Evolutionary conservation across 1,140 invertebrate genomes (phyloP), one percentile per base, ranked within the genome.

Genomic region (Himalopsyche phryganea): DNA sequence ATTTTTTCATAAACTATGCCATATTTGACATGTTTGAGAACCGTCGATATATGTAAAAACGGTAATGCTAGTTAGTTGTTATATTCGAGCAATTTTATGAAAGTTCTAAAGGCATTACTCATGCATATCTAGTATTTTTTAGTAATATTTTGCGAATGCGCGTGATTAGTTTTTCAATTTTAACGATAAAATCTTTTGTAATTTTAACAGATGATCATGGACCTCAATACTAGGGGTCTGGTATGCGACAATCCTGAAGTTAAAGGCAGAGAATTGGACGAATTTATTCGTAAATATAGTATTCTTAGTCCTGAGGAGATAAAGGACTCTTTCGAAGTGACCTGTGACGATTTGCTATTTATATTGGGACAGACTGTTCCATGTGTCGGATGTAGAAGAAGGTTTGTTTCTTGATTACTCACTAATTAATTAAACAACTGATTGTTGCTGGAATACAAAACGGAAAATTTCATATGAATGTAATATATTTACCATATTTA

Each of bases 371-470:
- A 94, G 77, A 87, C 86, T 69, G 91, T 95, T 67, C 91, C 92
- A 49, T 96, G 93, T 81, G 90, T 95, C 69, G 92, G 93, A 44
- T 96, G 92, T 74, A 81, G 92, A 64, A 83, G 89, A 83, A 94
- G 90, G 91, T 92, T 80, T 40, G 42, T 28, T 36, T 18, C 46
- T 56, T 23, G 23, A 38, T 13, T 6, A 15, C 9, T 45, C 23
- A n/a, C n/a, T n/a, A n/a, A n/a, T n/a, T n/a, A n/a, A n/a, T n/a
- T n/a, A n/a, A n/a, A n/a, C n/a, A n/a, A n/a, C n/a, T n/a, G n/a
- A n/a, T n/a, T n/a, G n/a, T n/a, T n/a, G n/a, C n/a, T n/a, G n/a
- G n/a, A n/a, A n/a, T n/a, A n/a, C n/a, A n/a, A n/a, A n/a, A n/a
- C n/a, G n/a, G n/a, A n/a, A n/a, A n/a, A n/a, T n/a, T n/a, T n/a